Base-by-base conservation (phyloP, 2,113 vertebrate genomes). In the Pseudorhombus dupliciocellatus region DNA sequence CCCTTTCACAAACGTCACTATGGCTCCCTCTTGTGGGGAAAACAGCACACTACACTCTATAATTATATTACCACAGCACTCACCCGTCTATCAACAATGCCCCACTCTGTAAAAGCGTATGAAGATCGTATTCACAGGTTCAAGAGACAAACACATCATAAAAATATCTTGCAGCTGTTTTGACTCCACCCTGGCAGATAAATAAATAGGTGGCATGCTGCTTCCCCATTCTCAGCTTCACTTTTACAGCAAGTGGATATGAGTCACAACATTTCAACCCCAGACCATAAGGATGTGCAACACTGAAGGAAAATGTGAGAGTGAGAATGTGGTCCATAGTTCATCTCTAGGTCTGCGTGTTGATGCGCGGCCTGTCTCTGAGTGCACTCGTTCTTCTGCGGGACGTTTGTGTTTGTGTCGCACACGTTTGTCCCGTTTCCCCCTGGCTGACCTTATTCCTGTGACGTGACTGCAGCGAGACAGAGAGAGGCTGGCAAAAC, bases 21-120 rank as follows among this genome's bases (percentile, higher is more conserved):
- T 67, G 70, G 66, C 83, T n/a, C 69, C 87, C 84, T 79, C 91
- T 90, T 14, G 52, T 85, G 89, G 86, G 18, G 1, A 50, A 40
- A 62, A 56, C 1, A 5, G 5, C 53, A 31, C n/a, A 9, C 21
- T 83, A 30, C 81, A 79, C 2, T 1, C 2, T 46, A 7, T 30
- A 26, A 8, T 34, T 8, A 10, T n/a, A 1, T 21, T 44, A 0
- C 2, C 15, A 26, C 11, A 21, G n/a, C 42, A 6, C 30, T 54
- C 34, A 14, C 22, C 5, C 12, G 3, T 16, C 40, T 65, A 26
- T 62, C 34, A 57, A 14, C 21, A 60, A 30, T 20, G 9, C 22
- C 22, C 1, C 4, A 0, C 12, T 53, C 2, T 10, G 1, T 15
- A 12, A 54, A 58, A 31, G 11, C 2, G 28, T 21, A 10, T n/a